A percentile compares a stretch with the other conserved stretches of the same genome.
phyloP scores from a whole-genome alignment of 2,888 invertebrate genomes.

The Orthosia gothica region DNA sequence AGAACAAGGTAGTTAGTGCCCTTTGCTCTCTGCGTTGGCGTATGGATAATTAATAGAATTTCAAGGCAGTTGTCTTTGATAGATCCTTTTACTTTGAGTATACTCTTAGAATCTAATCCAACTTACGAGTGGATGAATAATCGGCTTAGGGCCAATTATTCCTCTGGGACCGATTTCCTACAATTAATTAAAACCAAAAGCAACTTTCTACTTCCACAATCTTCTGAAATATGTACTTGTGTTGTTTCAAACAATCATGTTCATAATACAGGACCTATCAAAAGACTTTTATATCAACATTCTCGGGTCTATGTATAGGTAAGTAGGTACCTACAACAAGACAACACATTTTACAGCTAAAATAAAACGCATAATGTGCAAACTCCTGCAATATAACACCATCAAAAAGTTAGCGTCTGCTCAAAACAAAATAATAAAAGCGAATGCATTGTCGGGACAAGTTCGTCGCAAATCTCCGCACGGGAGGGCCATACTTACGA shows the following conservation, averaged over 20 bases:
- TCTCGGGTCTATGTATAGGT: too few species aligned
- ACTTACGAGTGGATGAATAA: constrained; percentile 2
- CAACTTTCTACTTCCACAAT: background rate
- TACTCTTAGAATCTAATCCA: background rate
- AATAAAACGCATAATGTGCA: constrained; percentile 18
- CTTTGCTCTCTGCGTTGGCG: too few species aligned
- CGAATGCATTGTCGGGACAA: constrained; percentile 49
- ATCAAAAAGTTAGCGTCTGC: constrained; percentile 32
- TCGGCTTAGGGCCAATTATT: background rate
- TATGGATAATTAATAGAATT: background rate
- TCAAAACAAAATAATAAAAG: constrained; percentile 56
- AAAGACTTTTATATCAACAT: background rate
- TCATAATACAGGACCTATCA: too few species aligned
- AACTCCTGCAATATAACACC: constrained; percentile 24
- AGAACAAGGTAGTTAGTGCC: too few species aligned
- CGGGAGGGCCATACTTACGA: constrained; percentile 51
- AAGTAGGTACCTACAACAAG: background rate
- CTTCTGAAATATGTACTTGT: background rate
- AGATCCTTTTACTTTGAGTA: background rate
- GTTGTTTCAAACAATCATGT: too few species aligned
- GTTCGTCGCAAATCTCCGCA: constrained; percentile 65
- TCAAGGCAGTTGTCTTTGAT: background rate
- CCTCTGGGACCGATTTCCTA: background rate
- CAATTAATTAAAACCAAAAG: background rate
- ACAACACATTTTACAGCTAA: constrained; percentile 19